Evolutionary conservation across 2,888 invertebrate species (phyloP).

Genomic region (Crossocerus cetratus): DNA sequence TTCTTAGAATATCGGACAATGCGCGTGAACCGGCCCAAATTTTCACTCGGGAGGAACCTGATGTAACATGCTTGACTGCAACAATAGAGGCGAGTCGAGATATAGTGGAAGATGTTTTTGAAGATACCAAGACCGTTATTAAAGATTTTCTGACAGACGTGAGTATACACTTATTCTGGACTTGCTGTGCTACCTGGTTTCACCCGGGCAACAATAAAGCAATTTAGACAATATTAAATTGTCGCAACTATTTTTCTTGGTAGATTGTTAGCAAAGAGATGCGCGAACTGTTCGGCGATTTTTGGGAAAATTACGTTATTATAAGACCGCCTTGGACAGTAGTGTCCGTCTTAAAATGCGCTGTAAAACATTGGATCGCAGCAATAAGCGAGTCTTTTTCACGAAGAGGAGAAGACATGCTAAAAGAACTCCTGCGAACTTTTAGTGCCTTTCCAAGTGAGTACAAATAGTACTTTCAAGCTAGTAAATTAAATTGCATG

Average conservation of each 20-base stretch:
- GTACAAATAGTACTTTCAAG: not conserved
- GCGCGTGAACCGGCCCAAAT: constrained; percentile 4
- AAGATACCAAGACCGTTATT: constrained; percentile 61
- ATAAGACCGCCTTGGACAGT: constrained; percentile 73
- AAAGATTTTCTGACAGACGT: constrained; percentile 63
- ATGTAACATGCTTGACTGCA: constrained; percentile 26
- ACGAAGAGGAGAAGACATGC: constrained; percentile 55
- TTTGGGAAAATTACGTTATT: constrained; percentile 69
- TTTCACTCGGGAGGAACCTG: constrained; percentile 14
- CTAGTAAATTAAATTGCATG: not conserved
- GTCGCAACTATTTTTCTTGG: constrained; percentile 32
- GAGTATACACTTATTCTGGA: constrained; percentile 18
- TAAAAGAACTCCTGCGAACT: constrained; percentile 58
- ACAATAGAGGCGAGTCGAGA: constrained; percentile 33
- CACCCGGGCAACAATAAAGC: no score
- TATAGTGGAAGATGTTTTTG: constrained; percentile 63
- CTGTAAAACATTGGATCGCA: constrained; percentile 75
- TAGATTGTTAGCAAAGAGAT: constrained; percentile 69
- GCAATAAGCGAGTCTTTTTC: constrained; percentile 69
- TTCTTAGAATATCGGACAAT: constrained; percentile 11
- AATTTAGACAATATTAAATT: not conserved
- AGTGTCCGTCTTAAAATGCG: constrained; percentile 67
- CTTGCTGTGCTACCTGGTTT: not conserved
- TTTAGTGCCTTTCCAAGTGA: constrained; percentile 59
- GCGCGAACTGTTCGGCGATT: constrained; percentile 66